Percentiles rank a stretch among this genome's conserved stretches.
Conservation (phyloP, 2,888 invertebrate genomes). For the Meiosimyza decipiens region DNA sequence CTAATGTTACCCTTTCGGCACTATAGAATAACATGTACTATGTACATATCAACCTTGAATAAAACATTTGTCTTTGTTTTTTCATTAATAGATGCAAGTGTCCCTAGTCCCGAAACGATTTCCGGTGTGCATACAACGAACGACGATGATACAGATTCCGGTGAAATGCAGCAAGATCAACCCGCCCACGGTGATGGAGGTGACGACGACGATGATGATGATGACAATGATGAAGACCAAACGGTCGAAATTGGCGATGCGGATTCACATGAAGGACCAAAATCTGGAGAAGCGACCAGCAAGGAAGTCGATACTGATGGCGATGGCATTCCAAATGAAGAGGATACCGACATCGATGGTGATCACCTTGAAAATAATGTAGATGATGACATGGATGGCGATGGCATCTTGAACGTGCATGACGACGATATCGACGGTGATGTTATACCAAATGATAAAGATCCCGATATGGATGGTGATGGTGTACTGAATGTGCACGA, state of each 20-base stretch:
- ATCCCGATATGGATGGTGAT: constrained; percentile 58
- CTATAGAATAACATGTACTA: neutral
- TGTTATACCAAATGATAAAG: constrained; percentile 63
- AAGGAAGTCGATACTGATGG: constrained; percentile 52
- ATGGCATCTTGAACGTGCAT: constrained; percentile 66
- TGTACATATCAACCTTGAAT: neutral
- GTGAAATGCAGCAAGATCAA: constrained; percentile 59
- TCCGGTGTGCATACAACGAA: constrained; percentile 59
- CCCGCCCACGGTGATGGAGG: constrained; percentile 54
- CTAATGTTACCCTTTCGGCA: neutral
- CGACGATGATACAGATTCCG: constrained; percentile 52
- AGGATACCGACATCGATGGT: constrained; percentile 62
- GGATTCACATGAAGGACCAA: constrained; percentile 57
- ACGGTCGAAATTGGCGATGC: constrained; percentile 59
- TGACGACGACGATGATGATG: constrained; percentile 52
- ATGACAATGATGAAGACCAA: constrained; percentile 35
- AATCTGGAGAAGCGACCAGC: constrained; percentile 44
- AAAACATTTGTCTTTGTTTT: neutral
- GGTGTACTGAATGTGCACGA: constrained; percentile 58
- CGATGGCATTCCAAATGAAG: constrained; percentile 58
- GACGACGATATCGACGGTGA: constrained; percentile 67
- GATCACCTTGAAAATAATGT: constrained; percentile 63
- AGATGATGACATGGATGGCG: constrained; percentile 65
- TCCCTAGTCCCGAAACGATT: constrained; percentile 51
- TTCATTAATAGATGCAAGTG: constrained; percentile 45